These are phyloP conservation scores for Actinemys pallida DNA, from an alignment of 2,113 vertebrate genomes.

Conservation along the genomic window DNA sequence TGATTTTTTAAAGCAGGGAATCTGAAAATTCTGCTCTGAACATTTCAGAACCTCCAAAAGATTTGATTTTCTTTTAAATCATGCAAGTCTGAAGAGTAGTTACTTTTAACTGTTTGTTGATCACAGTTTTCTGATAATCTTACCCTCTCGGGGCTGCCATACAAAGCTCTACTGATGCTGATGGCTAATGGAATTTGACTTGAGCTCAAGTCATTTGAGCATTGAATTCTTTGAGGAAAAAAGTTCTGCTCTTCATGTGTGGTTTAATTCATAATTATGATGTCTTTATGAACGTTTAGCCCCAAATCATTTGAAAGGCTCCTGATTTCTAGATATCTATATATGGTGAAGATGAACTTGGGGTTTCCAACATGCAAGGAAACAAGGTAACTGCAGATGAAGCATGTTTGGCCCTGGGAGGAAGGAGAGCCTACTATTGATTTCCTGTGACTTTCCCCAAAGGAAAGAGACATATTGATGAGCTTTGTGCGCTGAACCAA, in stretches of 20 bases:
- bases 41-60: conserved; percentile 51
- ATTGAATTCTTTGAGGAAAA: conserved; percentile 60
- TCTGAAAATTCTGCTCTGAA: conserved; percentile 18
- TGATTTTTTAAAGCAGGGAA: conserved; percentile 9
- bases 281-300: conserved; percentile 72
- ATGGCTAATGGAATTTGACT: conserved; percentile 3
- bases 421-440: conserved; percentile 12
- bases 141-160: conserved; percentile 6
- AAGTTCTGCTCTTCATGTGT: conserved; percentile 69
- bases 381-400: conserved; percentile 64
- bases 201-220: conserved; percentile 49
- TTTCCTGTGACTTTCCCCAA: neutral
- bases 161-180: neutral
- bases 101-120: neutral
- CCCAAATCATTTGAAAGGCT: conserved; percentile 71
- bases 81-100: conserved; percentile 32
- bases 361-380: conserved; percentile 68
- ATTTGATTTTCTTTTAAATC: conserved; percentile 63
- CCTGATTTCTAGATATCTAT: conserved; percentile 39
- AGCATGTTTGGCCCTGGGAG: conserved; percentile 44
- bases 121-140: conserved; percentile 20
- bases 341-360: conserved; percentile 57
- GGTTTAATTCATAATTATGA: conserved; percentile 70
- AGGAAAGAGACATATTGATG: neutral
- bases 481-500: neutral